A percentile compares a stretch with the other conserved stretches of the same genome.
These are phyloP conservation scores for Argopecten irradians DNA, from an alignment of 1,140 invertebrate species.

Conservation along the genomic window DNA sequence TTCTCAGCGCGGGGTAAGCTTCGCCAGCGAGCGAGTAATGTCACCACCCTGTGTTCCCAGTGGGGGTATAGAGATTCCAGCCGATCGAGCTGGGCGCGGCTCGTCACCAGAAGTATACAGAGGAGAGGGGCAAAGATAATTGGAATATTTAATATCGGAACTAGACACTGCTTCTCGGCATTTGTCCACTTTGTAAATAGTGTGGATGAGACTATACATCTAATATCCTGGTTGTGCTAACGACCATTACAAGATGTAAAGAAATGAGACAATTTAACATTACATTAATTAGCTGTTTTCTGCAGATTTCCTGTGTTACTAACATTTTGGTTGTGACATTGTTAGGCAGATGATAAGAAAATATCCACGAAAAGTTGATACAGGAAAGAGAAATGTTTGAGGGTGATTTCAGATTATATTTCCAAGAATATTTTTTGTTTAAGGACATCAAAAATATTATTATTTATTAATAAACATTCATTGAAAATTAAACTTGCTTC, in stretches of 20 bases:
- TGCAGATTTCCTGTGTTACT: background rate
- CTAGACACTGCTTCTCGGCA: slow-evolving; percentile 8
- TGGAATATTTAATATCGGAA: slow-evolving; percentile 19
- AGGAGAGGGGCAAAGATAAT: background rate
- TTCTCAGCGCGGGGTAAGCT: background rate
- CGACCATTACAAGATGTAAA: background rate
- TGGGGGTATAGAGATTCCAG: slow-evolving; percentile 1
- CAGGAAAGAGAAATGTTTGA: too few species aligned
- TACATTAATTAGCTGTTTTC: background rate
- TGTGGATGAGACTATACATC: background rate
- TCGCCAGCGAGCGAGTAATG: slow-evolving; percentile 5
- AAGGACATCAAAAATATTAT: too few species aligned
- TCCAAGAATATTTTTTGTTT: too few species aligned
- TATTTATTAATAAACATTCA: too few species aligned
- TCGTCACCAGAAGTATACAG: background rate
- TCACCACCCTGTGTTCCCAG: background rate
- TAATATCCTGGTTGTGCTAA: background rate
- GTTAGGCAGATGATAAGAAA: background rate
- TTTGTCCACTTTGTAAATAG: background rate
- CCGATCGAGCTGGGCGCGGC: background rate
- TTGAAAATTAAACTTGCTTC: too few species aligned
- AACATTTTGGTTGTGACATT: background rate
- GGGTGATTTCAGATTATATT: too few species aligned
- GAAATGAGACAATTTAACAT: background rate
- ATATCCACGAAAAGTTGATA: too few species aligned